Percentiles rank a stretch among this genome's conserved stretches.
Conservation (phyloP, 2,113 vertebrate genomes). For the Gavia stellata region DNA sequence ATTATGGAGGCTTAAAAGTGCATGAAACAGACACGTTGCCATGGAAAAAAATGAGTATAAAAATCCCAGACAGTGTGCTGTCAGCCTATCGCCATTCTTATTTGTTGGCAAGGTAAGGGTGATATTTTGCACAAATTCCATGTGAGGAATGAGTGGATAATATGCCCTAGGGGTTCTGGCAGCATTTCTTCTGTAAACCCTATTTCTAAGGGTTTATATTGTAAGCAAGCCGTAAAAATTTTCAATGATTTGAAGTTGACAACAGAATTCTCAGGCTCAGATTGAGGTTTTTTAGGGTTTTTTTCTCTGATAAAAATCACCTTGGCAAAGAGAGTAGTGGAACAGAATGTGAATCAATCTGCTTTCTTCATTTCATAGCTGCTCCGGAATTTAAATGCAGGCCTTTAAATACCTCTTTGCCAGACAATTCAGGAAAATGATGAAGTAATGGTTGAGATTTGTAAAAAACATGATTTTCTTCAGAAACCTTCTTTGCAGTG, state of each 20-base stretch:
- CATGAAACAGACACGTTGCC: background rate
- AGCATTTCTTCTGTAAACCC: background rate
- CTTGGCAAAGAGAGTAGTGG: conserved; percentile 25
- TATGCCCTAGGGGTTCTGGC: background rate
- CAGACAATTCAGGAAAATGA: conserved; percentile 1
- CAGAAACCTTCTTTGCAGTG: background rate
- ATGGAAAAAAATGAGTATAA: conserved; percentile 17
- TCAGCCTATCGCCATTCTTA: background rate
- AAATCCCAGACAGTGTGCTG: background rate
- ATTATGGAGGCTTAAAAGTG: background rate
- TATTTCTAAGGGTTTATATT: background rate
- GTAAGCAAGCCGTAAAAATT: background rate
- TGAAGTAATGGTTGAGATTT: background rate
- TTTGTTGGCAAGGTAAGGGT: background rate
- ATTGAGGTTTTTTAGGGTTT: background rate
- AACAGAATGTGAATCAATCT: conserved; percentile 58
- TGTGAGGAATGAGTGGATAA: background rate
- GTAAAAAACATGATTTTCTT: background rate
- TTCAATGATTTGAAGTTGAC: background rate
- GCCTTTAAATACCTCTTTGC: conserved; percentile 3
- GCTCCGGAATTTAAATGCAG: background rate
- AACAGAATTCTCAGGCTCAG: background rate
- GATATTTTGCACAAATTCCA: conserved; percentile 1
- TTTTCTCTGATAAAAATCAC: background rate
- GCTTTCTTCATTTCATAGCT: conserved; percentile 18